These are phyloP conservation scores for Corythucha ciliata DNA, from an alignment of 2,888 invertebrate species.

Conservation along the genomic window DNA sequence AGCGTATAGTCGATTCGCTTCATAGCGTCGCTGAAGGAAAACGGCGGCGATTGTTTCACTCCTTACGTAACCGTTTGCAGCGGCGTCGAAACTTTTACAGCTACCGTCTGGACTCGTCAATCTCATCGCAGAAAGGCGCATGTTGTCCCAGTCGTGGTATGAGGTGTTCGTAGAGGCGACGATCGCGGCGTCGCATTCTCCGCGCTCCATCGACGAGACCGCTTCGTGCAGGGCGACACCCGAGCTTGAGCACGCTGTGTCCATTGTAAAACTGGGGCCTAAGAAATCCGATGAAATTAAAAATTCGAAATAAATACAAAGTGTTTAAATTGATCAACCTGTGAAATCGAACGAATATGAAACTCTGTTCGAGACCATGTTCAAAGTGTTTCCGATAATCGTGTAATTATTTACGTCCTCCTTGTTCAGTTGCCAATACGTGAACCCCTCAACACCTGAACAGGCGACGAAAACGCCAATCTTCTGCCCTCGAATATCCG, in stretches of 20 bases:
- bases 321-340: constrained; percentile 73
- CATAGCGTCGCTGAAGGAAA: constrained; percentile 41
- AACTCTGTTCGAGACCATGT: constrained; percentile 95
- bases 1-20: constrained; percentile 44
- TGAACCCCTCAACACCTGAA: constrained; percentile 83
- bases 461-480: constrained; percentile 95
- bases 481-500: constrained; percentile 70
- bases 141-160: constrained; percentile 88
- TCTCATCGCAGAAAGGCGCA: too few species aligned
- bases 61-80: constrained; percentile 43
- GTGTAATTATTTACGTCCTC: constrained; percentile 81
- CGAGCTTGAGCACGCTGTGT: constrained; percentile 96
- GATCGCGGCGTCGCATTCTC: constrained; percentile 91
- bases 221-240: constrained; percentile 85
- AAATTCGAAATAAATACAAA: too few species aligned
- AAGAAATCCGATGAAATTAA: too few species aligned
- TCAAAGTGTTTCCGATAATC: constrained; percentile 84
- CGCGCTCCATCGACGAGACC: constrained; percentile 65
- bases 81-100: constrained; percentile 49
- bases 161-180: constrained; percentile 87
- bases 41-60: constrained; percentile 44
- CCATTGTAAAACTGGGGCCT: constrained; percentile 90
- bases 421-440: constrained; percentile 82
- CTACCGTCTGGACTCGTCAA: constrained; percentile 73
- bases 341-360: constrained; percentile 94